Evolutionary conservation across 2,113 vertebrate species (phyloP), one percentile per base, ranked within the genome.

Genomic region (Zosterops hypoxanthus): DNA sequence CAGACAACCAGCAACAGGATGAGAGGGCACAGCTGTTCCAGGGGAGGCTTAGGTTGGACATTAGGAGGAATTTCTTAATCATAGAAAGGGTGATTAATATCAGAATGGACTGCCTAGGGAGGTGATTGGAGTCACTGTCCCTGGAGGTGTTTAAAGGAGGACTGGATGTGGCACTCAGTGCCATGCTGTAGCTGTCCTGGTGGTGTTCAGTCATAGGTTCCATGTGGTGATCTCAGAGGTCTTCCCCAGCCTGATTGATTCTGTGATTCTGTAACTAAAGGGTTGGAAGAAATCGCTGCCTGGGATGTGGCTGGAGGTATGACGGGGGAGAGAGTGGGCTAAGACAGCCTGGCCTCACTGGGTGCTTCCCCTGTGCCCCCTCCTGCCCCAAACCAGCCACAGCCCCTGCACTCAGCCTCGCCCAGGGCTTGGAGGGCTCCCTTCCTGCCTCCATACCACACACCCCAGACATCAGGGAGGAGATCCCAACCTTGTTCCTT

Each of bases 321-420:
- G 17, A 20, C 13, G 44, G 28, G 41, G 41, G 70, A 20, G 36
- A 23, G 31, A 46, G 24, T 9, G 4, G 12, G 19, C 5, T 31
- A 12, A 20, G 29, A 11, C 1, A 5, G 7, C 33, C 15, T 56
- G 42, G 7, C 12, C 2, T 16, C 2, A 2, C 25, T 11, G 33
- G 10, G 6, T 17, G 33, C 47, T 41, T 10, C 34, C 29, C 25
- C 0, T 0, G 14, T 34, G 57, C 5, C 34, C 29, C 2, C 14
- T 85, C 60, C 31, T 49, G 16, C 8, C 28, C 50, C 28, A 23
- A 21, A 44, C 8, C 10, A 24, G 64, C 31, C 18, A 29, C 14
- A 44, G 46, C 20, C n/a, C n/a, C 9, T 20, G 22, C 21, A 8
- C 8, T 12, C 22, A 33, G 12, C 24, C 59, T 44, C 5, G 6